Conservation (phyloP, 2,113 vertebrate genomes). For the Eublepharis macularius region DNA sequence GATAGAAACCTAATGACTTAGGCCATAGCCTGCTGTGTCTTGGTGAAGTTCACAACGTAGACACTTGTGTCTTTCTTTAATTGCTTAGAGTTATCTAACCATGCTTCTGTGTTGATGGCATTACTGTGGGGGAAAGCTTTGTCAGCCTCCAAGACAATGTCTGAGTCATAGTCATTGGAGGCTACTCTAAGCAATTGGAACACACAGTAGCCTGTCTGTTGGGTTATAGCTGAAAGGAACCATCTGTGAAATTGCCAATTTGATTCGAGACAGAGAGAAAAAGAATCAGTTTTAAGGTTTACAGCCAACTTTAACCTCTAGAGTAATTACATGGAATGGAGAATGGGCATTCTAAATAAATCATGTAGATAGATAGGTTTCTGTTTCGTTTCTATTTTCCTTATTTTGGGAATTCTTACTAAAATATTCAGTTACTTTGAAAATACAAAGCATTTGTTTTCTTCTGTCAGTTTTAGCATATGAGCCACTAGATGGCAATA, state of each 20-base stretch:
- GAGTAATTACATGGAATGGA: background rate
- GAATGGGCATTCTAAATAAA: background rate
- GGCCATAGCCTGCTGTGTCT: too few relatives aligned
- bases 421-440: conserved; percentile 2
- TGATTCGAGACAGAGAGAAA: background rate
- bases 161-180: background rate
- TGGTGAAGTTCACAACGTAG: too few relatives aligned
- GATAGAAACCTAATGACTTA: too few relatives aligned
- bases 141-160: too few relatives aligned
- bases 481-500: conserved; percentile 51
- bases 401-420: background rate
- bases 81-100: too few relatives aligned
- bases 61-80: too few relatives aligned
- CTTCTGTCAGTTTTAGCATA: conserved; percentile 9
- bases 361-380: background rate
- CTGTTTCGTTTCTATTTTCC: background rate
- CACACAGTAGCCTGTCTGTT: background rate
- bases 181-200: background rate
- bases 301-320: background rate
- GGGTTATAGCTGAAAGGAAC: background rate
- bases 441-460: background rate
- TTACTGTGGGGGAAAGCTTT: too few relatives aligned
- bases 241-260: background rate
- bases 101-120: too few relatives aligned
- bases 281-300: background rate